Evolutionary conservation across 2,113 vertebrate genomes (phyloP).

Genomic region (Pampusana beccarii): DNA sequence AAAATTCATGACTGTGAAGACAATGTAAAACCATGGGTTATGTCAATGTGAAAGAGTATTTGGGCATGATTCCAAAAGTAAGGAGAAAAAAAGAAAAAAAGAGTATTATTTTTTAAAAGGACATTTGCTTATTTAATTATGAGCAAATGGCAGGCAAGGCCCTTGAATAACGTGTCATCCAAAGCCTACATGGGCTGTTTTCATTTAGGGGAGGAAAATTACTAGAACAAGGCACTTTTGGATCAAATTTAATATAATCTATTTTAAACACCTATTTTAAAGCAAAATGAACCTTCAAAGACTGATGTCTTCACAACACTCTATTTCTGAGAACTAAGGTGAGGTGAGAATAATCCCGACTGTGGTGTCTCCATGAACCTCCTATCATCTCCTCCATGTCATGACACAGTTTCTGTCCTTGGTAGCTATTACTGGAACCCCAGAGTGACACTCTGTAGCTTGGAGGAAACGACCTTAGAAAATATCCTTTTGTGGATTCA

Average conservation of each 20-base stretch:
- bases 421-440: neutral
- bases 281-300: neutral
- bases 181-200: neutral
- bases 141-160: neutral
- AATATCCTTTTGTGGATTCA: neutral
- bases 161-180: neutral
- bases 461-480: neutral
- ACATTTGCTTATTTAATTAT: neutral
- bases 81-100: neutral
- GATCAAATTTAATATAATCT: neutral
- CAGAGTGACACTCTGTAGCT: accelerated
- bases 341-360: neutral
- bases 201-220: neutral
- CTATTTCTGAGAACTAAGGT: neutral
- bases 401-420: neutral
- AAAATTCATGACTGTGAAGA: neutral
- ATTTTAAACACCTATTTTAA: neutral
- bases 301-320: accelerated
- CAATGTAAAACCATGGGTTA: neutral
- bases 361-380: accelerated
- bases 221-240: neutral
- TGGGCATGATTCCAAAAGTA: neutral
- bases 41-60: neutral
- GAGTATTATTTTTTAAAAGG: neutral
- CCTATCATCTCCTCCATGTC: accelerated